Evolutionary conservation across 2,888 invertebrate species (phyloP).

Genomic region (Drosophila mimetica): DNA sequence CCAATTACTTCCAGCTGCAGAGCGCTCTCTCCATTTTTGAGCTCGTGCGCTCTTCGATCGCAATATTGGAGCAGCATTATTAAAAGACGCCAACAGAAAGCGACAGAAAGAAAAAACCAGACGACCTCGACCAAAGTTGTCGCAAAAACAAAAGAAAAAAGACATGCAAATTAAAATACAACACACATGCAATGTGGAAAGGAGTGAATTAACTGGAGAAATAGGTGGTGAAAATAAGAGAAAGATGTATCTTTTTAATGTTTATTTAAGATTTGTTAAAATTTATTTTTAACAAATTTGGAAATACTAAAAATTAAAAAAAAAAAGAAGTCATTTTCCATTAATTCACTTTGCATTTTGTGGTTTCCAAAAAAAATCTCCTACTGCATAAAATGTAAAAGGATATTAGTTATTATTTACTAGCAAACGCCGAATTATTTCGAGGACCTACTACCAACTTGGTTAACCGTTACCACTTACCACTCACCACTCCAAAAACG

Average conservation of each 20-base stretch:
- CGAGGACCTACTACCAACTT: constrained; percentile 8
- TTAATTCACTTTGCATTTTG: too few relatives aligned
- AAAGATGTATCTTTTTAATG: too few relatives aligned
- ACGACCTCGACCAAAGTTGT: constrained; percentile 81
- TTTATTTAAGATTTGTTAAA: too few relatives aligned
- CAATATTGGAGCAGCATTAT: constrained; percentile 45
- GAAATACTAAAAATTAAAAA: too few relatives aligned
- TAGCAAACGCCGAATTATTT: constrained; percentile 3
- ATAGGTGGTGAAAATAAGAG: background rate
- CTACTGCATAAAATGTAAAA: too few relatives aligned
- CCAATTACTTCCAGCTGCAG: constrained; percentile 41
- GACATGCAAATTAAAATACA: constrained; percentile 28
- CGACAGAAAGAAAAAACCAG: constrained; percentile 70
- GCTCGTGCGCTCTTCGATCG: constrained; percentile 39
- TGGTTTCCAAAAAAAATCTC: too few relatives aligned
- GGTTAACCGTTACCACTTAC: constrained; percentile 25
- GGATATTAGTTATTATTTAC: background rate
- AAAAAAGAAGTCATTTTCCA: too few relatives aligned
- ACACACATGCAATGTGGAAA: constrained; percentile 9
- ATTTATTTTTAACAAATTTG: too few relatives aligned
- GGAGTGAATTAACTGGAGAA: background rate
- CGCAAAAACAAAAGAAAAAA: constrained; percentile 55
- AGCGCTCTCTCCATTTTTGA: background rate
- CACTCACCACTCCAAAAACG: constrained; percentile 23
- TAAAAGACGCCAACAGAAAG: constrained; percentile 45